phyloP scores from a whole-genome alignment of 2,113 vertebrate species.

The Seriola aureovittata region DNA sequence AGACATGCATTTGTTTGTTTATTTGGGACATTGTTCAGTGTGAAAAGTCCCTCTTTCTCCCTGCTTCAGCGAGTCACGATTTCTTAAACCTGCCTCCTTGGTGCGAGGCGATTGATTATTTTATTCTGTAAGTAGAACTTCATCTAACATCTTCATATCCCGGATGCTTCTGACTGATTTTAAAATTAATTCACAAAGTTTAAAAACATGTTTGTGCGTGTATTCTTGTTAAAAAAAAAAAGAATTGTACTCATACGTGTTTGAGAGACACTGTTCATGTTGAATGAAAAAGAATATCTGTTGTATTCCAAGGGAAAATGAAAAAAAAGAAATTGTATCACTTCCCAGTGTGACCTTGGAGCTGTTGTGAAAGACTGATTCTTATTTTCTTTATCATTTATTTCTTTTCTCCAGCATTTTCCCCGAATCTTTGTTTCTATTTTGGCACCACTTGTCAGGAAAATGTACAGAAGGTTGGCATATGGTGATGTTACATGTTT shows the following conservation, averaged over 20 bases:
- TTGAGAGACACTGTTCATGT: constrained; percentile 32
- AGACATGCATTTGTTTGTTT: constrained; percentile 9
- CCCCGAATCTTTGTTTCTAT: background rate
- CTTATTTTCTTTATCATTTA: background rate
- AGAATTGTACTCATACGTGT: constrained; percentile 16
- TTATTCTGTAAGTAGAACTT: background rate
- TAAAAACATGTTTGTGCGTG: constrained; percentile 29
- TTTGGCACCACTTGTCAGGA: background rate
- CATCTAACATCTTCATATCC: constrained; percentile 2
- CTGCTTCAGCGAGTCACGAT: constrained; percentile 5
- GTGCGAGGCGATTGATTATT: background rate
- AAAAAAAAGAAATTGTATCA: background rate
- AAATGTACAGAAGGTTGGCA: background rate
- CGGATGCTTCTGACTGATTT: constrained; percentile 45
- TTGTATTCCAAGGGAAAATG: constrained; percentile 6
- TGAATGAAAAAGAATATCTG: constrained; percentile 24
- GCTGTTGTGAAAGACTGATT: background rate
- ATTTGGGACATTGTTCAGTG: constrained; percentile 12
- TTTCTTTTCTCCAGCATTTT: constrained; percentile 8
- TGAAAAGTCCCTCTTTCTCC: background rate
- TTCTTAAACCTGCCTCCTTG: background rate
- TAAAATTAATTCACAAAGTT: constrained; percentile 20
- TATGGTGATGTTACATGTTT: background rate
- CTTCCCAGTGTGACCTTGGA: constrained; percentile 11
- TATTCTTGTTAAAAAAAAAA: constrained; percentile 22